phyloP scores from a whole-genome alignment of 2,888 invertebrate genomes.

The Trisateles emortualis region DNA sequence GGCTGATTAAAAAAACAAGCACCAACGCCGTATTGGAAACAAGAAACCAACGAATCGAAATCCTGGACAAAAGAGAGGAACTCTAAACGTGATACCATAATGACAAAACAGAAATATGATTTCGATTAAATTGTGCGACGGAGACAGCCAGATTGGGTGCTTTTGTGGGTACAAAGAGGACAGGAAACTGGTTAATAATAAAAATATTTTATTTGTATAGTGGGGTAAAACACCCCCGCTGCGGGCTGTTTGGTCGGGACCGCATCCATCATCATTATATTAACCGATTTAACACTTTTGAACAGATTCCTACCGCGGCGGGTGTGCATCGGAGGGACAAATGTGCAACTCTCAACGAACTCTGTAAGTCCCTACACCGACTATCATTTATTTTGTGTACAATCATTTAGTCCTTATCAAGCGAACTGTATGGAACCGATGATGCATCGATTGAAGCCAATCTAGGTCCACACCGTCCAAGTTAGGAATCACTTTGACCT shows the following conservation, averaged over 20 bases:
- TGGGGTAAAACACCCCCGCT: conserved; percentile 87
- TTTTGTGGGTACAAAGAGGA: conserved; percentile 70
- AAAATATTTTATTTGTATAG: conserved; percentile 87
- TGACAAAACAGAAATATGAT: conserved; percentile 87
- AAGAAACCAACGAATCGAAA: conserved; percentile 82
- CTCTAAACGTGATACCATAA: conserved; percentile 85
- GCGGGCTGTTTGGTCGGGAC: conserved; percentile 83
- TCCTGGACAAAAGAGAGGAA: conserved; percentile 83
- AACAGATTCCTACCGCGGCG: conserved; percentile 80
- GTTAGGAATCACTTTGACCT: conserved; percentile 64
- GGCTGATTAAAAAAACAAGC: conserved; percentile 66
- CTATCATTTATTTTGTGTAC: conserved; percentile 48
- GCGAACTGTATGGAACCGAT: conserved; percentile 45
- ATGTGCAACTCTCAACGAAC: conserved; percentile 48
- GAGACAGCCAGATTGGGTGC: conserved; percentile 62
- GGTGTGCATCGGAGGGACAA: conserved; percentile 55
- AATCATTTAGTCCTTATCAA: conserved; percentile 50
- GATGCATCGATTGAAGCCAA: conserved; percentile 60
- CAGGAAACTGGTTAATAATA: conserved; percentile 81
- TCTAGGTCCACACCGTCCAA: conserved; percentile 61
- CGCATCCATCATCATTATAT: conserved; percentile 86
- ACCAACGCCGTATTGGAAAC: conserved; percentile 77
- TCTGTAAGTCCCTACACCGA: conserved; percentile 29
- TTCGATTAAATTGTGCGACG: conserved; percentile 83
- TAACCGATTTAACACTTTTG: conserved; percentile 87